These are phyloP conservation scores for Torymus texanus DNA, from an alignment of 2,888 invertebrate species.

Conservation along the genomic window DNA sequence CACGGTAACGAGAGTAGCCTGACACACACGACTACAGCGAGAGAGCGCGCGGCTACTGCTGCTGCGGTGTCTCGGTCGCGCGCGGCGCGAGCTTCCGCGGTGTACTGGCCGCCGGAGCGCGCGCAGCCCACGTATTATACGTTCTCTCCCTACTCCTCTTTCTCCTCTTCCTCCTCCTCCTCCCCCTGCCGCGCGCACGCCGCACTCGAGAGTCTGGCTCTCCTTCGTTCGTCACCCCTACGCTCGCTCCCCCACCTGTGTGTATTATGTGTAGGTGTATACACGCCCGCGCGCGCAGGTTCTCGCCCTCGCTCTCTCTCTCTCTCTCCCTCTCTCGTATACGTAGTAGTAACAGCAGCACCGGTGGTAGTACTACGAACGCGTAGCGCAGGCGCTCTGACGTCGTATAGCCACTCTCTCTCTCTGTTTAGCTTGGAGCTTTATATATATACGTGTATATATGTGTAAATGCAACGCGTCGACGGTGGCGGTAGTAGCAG, in stretches of 20 bases:
- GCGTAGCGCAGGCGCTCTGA: not conserved
- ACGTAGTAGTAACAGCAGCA: not conserved
- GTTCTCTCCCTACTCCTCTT: no score
- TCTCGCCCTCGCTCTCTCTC: slow-evolving; percentile 4
- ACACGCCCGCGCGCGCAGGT: slow-evolving; percentile 19
- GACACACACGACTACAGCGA: not conserved
- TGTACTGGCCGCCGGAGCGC: slow-evolving; percentile 64
- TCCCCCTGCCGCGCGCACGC: not conserved
- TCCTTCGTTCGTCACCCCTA: slow-evolving; percentile 46
- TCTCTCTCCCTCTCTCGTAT: not conserved
- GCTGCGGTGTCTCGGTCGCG: slow-evolving; percentile 27
- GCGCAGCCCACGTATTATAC: slow-evolving; percentile 41
- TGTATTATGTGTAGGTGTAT: no score
- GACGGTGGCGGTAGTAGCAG: no score
- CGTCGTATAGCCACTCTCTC: not conserved
- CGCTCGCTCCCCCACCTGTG: slow-evolving; percentile 22
- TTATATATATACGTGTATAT: no score
- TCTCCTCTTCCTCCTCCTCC: no score
- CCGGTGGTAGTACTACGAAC: not conserved
- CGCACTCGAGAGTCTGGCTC: not conserved
- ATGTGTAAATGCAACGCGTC: no score
- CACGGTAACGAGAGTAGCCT: not conserved
- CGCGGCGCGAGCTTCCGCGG: slow-evolving; percentile 66
- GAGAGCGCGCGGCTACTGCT: not conserved
- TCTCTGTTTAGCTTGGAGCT: no score